phyloP scores from a whole-genome alignment of 2,797 vertebrate species.

The Diplodus sargus region DNA sequence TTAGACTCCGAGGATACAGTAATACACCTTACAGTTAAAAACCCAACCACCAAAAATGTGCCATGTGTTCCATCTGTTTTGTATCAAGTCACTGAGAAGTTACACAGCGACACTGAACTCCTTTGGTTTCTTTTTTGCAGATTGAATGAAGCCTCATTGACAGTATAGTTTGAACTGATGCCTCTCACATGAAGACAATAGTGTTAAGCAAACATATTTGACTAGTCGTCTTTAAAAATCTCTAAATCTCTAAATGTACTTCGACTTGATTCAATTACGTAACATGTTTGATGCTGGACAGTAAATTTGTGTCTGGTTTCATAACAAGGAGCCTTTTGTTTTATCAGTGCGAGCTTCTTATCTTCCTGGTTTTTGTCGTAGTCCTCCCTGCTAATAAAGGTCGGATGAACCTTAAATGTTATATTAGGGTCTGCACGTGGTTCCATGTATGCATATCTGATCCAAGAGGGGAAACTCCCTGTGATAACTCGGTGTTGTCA shows the following conservation, averaged over 20 bases:
- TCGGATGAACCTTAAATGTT: constrained; percentile 1
- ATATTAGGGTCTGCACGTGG: constrained; percentile 10
- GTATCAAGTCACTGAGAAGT: constrained; percentile 1
- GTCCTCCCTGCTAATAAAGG: not conserved
- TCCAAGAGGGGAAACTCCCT: constrained; percentile 34
- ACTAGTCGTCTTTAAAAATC: not conserved
- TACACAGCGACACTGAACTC: constrained; percentile 12
- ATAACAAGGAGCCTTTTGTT: constrained; percentile 20
- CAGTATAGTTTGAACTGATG: not conserved
- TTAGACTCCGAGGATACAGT: constrained; percentile 8
- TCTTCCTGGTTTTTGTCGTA: not conserved
- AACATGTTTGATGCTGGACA: not conserved
- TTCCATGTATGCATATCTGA: constrained; percentile 10
- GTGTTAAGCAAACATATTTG: not conserved
- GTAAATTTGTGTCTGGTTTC: not conserved
- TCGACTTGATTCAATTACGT: not conserved
- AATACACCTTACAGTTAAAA: constrained; percentile 8
- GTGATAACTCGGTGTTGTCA: constrained; percentile 43
- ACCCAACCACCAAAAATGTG: not conserved
- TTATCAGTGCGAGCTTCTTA: not conserved
- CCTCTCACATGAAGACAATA: not conserved
- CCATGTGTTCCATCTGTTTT: constrained; percentile 1
- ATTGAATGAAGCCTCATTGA: not conserved
- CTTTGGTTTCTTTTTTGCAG: not conserved
- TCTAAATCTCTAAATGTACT: not conserved